Percentiles rank a stretch among this genome's conserved stretches.
phyloP scores from a whole-genome alignment of 30 jellyfish, hydroid and myxozoan species.

The Mastigias papua region DNA sequence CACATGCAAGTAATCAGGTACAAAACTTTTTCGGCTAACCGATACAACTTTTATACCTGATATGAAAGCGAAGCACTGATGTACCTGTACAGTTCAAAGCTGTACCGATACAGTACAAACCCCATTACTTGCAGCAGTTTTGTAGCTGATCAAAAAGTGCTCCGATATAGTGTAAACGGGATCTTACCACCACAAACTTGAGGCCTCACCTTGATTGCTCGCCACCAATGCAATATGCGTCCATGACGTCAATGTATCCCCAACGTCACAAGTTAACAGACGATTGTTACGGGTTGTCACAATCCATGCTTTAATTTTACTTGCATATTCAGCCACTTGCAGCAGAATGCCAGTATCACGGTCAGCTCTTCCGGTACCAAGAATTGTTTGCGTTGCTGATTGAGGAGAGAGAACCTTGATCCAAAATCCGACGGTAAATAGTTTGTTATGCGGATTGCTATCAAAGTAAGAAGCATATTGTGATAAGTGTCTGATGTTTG shows the following conservation, averaged over 20 bases:
- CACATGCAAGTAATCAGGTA: too few relatives aligned
- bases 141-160: too few relatives aligned
- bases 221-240: conserved; percentile 30
- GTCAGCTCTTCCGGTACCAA: conserved; percentile 24
- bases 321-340: conserved; percentile 5
- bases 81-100: too few relatives aligned
- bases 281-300: not conserved
- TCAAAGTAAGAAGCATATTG: not conserved
- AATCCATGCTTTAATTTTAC: not conserved
- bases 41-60: too few relatives aligned
- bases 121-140: too few relatives aligned
- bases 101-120: too few relatives aligned
- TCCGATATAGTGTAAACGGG: too few relatives aligned
- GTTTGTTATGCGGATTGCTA: conserved; percentile 19
- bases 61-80: too few relatives aligned
- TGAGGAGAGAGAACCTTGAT: conserved; percentile 23
- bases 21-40: too few relatives aligned
- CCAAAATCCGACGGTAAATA: conserved; percentile 28
- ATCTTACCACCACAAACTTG: too few relatives aligned
- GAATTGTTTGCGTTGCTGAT: conserved; percentile 1
- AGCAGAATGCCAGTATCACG: conserved; percentile 20
- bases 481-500: not conserved
- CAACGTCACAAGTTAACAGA: not conserved
- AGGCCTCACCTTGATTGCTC: too few relatives aligned
- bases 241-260: conserved; percentile 15